Evolutionary conservation across 2,797 vertebrate genomes (phyloP), one percentile per base, ranked within the genome.

Genomic region (Aselliscus stoliczkanus): DNA sequence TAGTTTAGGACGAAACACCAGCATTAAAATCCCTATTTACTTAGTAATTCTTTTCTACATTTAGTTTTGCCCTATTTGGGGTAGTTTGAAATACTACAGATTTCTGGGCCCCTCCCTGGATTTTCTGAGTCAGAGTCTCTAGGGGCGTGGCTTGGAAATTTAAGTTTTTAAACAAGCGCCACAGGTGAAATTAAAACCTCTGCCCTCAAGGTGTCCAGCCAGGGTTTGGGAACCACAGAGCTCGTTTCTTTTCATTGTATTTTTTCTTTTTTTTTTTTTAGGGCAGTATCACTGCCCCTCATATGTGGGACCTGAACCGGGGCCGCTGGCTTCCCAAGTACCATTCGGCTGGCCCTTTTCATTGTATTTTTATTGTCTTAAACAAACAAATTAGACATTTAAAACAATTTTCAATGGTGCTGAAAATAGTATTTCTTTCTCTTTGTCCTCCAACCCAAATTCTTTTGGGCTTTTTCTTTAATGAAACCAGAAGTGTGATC

Each of bases 381-480:
- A 95, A 91, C 88, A 96, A 97, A 62, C 62, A 97, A 95, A 84
- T 64, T 67, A 73, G 94, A 64, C 75, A 52, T 20, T 77, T n/a
- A 89, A 76, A 96, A 93, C 72, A 64, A 67, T 50, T 37, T 82
- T 37, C 58, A 96, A 73, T 8, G 80, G 72, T 96, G 96, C 90
- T 91, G 95, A 81, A 92, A 96, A 94, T 73, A 90, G 42, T 97
- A 97, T 42, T 42, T 42, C 42, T 42, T 42, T 42, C 93, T 96
- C 18, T 9, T 79, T 12, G 0, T 96, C 88, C 73, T 44, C 88
- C 29, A 42, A 90, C 84, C 79, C 87, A 96, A 96, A 97, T 96
- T 91, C 13, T 81, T 96, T 93, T 90, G 93, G 76, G 31, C 82
- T 83, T 88, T 92, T 97, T 97, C 65, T 96, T 96, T 96, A 88